These are phyloP conservation scores for Callipepla squamata DNA, from an alignment of 2,113 vertebrate genomes.

Conservation along the genomic window DNA sequence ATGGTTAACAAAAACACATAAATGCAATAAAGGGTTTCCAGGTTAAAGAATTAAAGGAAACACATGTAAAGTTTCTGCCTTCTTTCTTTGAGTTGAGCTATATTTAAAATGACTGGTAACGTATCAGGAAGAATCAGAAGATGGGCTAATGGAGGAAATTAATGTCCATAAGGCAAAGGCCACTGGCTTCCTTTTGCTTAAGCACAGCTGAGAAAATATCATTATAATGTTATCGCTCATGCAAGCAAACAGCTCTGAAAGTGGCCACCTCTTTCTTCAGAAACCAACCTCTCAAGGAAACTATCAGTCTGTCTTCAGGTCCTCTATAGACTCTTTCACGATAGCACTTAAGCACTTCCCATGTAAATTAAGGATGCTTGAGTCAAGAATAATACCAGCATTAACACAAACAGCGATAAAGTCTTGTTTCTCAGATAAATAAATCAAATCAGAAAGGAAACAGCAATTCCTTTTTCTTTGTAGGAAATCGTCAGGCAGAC, in stretches of 20 bases:
- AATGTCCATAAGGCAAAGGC: constrained; percentile 1
- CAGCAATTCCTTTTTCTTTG: neutral
- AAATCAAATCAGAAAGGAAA: neutral
- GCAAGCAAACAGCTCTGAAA: neutral
- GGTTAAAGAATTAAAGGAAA: constrained; percentile 11
- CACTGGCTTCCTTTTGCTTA: constrained; percentile 26
- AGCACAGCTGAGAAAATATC: constrained; percentile 53
- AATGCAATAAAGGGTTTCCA: neutral
- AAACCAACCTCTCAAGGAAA: neutral
- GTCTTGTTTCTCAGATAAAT: neutral
- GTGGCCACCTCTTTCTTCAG: neutral
- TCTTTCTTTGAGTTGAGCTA: neutral
- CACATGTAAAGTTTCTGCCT: neutral
- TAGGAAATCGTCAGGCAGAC: neutral
- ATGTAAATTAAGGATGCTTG: neutral
- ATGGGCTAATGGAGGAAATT: constrained; percentile 2
- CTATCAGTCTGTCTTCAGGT: neutral
- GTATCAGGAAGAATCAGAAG: neutral
- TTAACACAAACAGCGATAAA: neutral
- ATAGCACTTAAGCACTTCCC: neutral
- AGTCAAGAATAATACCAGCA: neutral
- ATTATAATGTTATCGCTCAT: constrained; percentile 1
- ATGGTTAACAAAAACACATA: neutral
- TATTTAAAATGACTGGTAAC: constrained; percentile 11
- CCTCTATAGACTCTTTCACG: neutral